Evolutionary conservation across 2,888 invertebrate species (phyloP).

Genomic region (Lepidocyrtoides sp.): DNA sequence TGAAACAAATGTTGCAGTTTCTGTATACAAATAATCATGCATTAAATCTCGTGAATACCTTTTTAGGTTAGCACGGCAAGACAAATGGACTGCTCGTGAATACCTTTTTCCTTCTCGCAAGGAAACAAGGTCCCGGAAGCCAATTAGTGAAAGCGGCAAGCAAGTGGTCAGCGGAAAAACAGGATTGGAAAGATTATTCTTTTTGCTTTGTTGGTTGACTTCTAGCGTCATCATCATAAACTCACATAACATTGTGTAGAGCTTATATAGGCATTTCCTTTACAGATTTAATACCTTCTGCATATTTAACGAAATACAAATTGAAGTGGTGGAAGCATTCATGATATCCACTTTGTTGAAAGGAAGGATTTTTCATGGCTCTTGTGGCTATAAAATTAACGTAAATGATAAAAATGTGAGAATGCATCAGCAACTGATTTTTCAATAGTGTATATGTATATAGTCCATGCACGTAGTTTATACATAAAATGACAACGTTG

Average conservation of each 20-base stretch:
- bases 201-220: not conserved
- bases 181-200: not conserved
- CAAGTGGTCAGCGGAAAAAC: not conserved
- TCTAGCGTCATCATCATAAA: too few relatives aligned
- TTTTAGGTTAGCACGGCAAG: too few relatives aligned
- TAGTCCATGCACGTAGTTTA: not conserved
- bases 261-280: too few relatives aligned
- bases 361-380: not conserved
- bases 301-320: too few relatives aligned
- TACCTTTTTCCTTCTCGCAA: not conserved
- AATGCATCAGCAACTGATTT: conserved; percentile 12
- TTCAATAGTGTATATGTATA: not conserved
- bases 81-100: too few relatives aligned
- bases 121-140: not conserved
- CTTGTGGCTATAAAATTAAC: not conserved
- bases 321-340: too few relatives aligned
- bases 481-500: not conserved
- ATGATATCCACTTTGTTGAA: too few relatives aligned
- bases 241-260: too few relatives aligned
- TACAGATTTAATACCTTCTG: not conserved
- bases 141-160: not conserved
- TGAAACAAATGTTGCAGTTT: not conserved
- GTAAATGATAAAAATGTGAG: not conserved
- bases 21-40: not conserved
- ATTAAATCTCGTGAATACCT: not conserved